phyloP scores from a whole-genome alignment of 2,888 invertebrate genomes.

The Epirrhoe tristata region DNA sequence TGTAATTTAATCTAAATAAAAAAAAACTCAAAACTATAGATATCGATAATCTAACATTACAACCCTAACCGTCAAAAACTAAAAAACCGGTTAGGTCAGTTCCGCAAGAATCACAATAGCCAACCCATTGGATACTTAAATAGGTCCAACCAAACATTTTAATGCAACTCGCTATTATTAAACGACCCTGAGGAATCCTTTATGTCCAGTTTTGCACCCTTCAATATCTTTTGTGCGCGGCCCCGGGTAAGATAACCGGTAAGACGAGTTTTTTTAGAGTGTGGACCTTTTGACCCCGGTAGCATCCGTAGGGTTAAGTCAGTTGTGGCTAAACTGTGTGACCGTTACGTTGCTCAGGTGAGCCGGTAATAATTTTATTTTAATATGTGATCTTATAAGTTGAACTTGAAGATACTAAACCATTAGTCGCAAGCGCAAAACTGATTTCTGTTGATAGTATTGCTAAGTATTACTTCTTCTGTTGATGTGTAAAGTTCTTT shows the following conservation, averaged over 20 bases:
- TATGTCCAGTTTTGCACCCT: slow-evolving; percentile 81
- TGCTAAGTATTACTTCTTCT: too few species aligned
- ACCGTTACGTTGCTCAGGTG: slow-evolving; percentile 40
- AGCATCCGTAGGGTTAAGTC: slow-evolving; percentile 71
- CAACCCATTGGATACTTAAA: slow-evolving; percentile 82
- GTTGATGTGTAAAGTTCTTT: too few species aligned
- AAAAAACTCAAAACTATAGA: slow-evolving; percentile 42
- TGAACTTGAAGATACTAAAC: too few species aligned
- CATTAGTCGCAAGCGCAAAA: too few species aligned
- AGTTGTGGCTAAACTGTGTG: slow-evolving; percentile 73
- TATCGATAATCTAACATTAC: slow-evolving; percentile 32
- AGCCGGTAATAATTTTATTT: slow-evolving; percentile 29
- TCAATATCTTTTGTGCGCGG: slow-evolving; percentile 63
- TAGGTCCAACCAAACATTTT: slow-evolving; percentile 85
- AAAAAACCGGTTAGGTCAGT: slow-evolving; percentile 84
- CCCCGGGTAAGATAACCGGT: slow-evolving; percentile 81
- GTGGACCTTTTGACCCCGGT: slow-evolving; percentile 63
- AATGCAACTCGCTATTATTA: slow-evolving; percentile 77
- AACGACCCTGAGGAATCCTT: slow-evolving; percentile 66
- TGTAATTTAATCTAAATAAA: not conserved
- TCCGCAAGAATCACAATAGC: slow-evolving; percentile 76
- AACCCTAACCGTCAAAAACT: slow-evolving; percentile 54
- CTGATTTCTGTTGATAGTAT: too few species aligned
- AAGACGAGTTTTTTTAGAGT: slow-evolving; percentile 71
- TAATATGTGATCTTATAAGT: not conserved